These are phyloP conservation scores for Cromileptes altivelis DNA, from an alignment of 2,113 vertebrate genomes.

Conservation along the genomic window DNA sequence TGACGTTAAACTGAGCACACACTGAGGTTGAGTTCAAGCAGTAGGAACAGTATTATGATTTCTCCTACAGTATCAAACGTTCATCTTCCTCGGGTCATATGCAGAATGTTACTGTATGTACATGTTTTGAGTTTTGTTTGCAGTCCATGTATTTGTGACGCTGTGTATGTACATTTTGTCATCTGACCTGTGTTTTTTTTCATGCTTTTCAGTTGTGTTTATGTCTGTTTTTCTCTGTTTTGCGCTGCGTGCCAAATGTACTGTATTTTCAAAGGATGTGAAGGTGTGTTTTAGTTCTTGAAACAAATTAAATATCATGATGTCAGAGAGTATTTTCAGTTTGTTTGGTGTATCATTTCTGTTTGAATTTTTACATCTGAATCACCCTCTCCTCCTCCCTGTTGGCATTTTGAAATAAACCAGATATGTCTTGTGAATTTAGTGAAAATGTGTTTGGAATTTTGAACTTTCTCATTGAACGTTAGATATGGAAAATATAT, in stretches of 20 bases:
- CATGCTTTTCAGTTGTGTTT: constrained; percentile 85
- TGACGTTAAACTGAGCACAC: background rate
- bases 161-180: constrained; percentile 89
- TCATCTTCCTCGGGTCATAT: constrained; percentile 42
- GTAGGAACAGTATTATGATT: constrained; percentile 79
- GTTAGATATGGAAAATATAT: too few species aligned
- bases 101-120: constrained; percentile 72
- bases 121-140: constrained; percentile 4
- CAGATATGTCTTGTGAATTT: background rate
- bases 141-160: constrained; percentile 89
- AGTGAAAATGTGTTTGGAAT: background rate
- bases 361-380: background rate
- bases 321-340: constrained; percentile 74
- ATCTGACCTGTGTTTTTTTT: constrained; percentile 73
- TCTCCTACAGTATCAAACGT: constrained; percentile 62
- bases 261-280: constrained; percentile 98
- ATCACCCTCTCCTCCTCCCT: too few species aligned
- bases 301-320: constrained; percentile 94
- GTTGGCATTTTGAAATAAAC: background rate
- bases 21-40: background rate
- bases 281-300: constrained; percentile 91
- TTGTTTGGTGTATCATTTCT: constrained; percentile 5
- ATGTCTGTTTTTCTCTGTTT: constrained; percentile 78
- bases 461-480: too few species aligned
- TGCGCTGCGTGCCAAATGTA: constrained; percentile 96